Conservation (phyloP, 1,140 invertebrate genomes). For the Drosophila punjabiensis region DNA sequence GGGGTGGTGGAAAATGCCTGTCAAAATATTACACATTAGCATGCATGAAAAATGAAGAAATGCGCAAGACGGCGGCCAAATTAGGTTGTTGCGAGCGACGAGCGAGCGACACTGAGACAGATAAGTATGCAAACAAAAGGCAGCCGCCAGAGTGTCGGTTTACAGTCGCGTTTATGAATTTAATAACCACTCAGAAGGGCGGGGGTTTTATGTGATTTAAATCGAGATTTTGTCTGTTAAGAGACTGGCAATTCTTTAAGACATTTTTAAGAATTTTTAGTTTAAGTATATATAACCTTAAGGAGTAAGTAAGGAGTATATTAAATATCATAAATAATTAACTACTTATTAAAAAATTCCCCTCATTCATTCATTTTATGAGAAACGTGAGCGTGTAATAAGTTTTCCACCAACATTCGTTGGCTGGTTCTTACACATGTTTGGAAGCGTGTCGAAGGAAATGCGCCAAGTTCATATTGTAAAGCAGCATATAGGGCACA, state of each 20-base stretch:
- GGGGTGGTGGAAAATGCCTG: constrained; percentile 56
- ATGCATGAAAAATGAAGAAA: constrained; percentile 80
- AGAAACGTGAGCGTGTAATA: not conserved
- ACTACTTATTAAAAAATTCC: not conserved
- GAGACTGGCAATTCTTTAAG: not conserved
- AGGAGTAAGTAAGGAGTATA: too few species aligned
- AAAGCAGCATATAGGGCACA: constrained; percentile 68
- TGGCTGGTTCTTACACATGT: constrained; percentile 47
- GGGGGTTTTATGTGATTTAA: constrained; percentile 1
- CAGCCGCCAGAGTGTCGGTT: constrained; percentile 12
- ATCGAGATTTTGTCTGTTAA: not conserved
- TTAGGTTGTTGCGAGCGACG: constrained; percentile 56
- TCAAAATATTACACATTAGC: constrained; percentile 77
- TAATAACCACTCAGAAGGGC: not conserved
- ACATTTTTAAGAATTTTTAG: not conserved
- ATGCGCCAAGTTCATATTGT: constrained; percentile 56
- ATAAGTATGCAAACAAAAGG: constrained; percentile 31
- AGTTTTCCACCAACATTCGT: constrained; percentile 9
- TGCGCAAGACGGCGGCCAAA: constrained; percentile 67
- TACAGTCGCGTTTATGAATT: not conserved
- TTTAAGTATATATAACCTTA: too few species aligned
- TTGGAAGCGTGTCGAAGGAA: constrained; percentile 36
- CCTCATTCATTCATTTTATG: not conserved
- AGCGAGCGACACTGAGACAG: constrained; percentile 33
- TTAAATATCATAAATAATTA: not conserved